Conservation (phyloP, 2,888 invertebrate genomes). For the Taenaris catops region DNA sequence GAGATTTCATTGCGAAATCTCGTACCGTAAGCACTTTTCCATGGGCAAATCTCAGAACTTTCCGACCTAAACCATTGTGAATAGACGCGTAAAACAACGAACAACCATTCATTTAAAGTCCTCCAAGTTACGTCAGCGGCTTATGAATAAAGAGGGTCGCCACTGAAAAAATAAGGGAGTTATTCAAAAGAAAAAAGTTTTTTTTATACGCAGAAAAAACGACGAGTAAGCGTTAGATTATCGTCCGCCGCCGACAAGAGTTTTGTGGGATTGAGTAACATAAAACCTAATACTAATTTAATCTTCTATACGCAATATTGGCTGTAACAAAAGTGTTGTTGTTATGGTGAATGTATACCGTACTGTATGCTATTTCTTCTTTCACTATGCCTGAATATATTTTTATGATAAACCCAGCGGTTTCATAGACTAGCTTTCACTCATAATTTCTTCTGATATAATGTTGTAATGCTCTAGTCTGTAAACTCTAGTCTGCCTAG, state of each 20-base stretch:
- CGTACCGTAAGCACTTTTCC: slow-evolving; percentile 28
- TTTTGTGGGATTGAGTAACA: slow-evolving; percentile 48
- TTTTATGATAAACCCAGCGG: too few relatives aligned
- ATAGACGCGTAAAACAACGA: slow-evolving; percentile 78
- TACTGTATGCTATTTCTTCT: too few relatives aligned
- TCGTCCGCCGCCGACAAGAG: slow-evolving; percentile 64
- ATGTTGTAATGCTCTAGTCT: too few relatives aligned
- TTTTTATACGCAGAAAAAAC: slow-evolving; percentile 63
- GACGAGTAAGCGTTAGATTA: slow-evolving; percentile 67
- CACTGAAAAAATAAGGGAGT: slow-evolving; percentile 59
- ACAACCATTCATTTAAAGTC: slow-evolving; percentile 76
- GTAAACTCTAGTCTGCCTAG: too few relatives aligned
- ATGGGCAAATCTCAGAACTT: slow-evolving; percentile 64
- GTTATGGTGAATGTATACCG: too few relatives aligned
- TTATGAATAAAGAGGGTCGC: slow-evolving; percentile 75
- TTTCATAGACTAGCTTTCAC: too few relatives aligned
- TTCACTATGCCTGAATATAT: too few relatives aligned
- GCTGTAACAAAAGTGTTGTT: slow-evolving; percentile 14
- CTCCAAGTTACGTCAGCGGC: slow-evolving; percentile 71
- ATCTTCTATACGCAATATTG: slow-evolving; percentile 18
- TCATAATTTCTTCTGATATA: too few relatives aligned
- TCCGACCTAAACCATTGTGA: slow-evolving; percentile 68
- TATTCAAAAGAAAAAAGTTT: slow-evolving; percentile 61
- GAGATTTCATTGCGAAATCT: slow-evolving; percentile 22
- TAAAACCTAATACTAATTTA: slow-evolving; percentile 30